These are phyloP conservation scores for Enteromius treurensis DNA, from an alignment of 2,797 vertebrate species.

Conservation along the genomic window DNA sequence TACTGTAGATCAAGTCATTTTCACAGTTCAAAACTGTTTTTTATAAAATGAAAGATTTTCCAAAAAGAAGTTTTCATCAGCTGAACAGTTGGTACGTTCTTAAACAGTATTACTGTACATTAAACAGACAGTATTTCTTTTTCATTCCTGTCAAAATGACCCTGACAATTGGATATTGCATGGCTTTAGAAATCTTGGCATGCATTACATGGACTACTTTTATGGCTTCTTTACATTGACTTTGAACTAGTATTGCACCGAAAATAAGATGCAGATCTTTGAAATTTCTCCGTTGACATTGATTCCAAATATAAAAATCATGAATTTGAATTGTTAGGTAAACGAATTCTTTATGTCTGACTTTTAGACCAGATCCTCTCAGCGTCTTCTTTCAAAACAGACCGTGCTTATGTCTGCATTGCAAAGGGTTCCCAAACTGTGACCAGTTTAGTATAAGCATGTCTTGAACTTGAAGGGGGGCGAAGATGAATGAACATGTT, in stretches of 20 bases:
- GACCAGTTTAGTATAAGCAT: neutral
- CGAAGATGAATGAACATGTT: slow-evolving; percentile 11
- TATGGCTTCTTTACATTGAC: neutral
- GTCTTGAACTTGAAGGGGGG: neutral
- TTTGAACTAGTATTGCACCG: neutral
- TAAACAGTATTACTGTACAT: neutral
- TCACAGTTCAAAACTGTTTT: neutral
- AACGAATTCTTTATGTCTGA: neutral
- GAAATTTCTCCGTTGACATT: neutral
- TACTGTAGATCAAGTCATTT: neutral
- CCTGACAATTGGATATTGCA: neutral
- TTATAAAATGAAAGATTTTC: neutral
- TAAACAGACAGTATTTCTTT: neutral
- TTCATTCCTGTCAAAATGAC: neutral
- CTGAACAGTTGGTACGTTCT: neutral
- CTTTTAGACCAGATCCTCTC: neutral
- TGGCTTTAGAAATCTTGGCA: neutral
- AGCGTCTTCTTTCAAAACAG: neutral
- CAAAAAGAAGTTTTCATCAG: neutral
- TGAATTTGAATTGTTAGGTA: neutral
- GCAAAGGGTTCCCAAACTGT: neutral
- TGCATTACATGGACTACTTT: neutral
- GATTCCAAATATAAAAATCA: neutral
- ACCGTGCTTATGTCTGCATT: neutral
- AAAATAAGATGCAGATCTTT: neutral